Evolutionary conservation across 2,888 invertebrate genomes (phyloP), one percentile per base, ranked within the genome.

Genomic region (Anthoptus insignis): DNA sequence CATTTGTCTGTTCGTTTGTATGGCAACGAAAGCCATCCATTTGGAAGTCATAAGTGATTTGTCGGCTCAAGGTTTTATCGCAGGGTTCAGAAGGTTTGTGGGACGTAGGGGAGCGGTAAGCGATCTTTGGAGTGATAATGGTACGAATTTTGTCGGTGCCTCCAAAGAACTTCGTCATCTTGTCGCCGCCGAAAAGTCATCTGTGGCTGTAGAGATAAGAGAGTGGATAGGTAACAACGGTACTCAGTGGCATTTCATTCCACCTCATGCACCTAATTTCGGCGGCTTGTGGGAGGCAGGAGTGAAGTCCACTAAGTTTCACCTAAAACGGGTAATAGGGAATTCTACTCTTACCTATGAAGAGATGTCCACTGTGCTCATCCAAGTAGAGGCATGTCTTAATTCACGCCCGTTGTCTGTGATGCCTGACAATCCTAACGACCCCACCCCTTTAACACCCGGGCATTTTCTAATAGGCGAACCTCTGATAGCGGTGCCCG

Each of bases 51-150:
- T 71, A 9, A 61, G 34, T 9, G 71, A 71, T 9, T 19, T 71
- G 52, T 63, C 68, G 0, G 13, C 67, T 16, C 45, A 60, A n/a
- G 70, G 64, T 2, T 76, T 72, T 45, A 11, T 73, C 6, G 67
- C 69, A 5, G 73, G 72, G 0, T 73, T 69, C 27, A 66, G 64
- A 50, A 53, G 74, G 4, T 73, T 76, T 57, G 65, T 70, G 1
- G 52, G 73, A 0, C 27, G 75, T 16, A 64, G 76, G 14, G 76
- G 75, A 27, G 9, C 27, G 7, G 3, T 69, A 68, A 37, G 47
- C 54, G 69, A 74, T 0, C 0, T 76, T 0, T 73, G 68, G 68
- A 70, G 70, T n/a, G 72, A 72, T 13, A 71, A 71, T 9, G 71
- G 69, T 11, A 69, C 68, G 0, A 72, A 66, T 13, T 72, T 72